phyloP scores from a whole-genome alignment of 2,888 invertebrate species.

The Caenorhabditis sulstoni region DNA sequence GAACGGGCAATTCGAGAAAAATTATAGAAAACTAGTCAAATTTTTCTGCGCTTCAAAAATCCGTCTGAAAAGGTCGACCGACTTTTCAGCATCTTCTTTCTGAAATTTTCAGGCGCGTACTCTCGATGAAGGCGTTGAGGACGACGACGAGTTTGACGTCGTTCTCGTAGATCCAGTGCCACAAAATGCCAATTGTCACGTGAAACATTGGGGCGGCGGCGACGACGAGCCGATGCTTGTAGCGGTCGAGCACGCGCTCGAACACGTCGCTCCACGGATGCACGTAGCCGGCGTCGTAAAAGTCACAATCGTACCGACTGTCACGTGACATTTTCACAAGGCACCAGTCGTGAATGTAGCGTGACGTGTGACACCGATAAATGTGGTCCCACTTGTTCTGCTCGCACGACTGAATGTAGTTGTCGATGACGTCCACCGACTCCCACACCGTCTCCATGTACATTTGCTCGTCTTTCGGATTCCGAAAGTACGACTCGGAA shows the following conservation, averaged over 20 bases:
- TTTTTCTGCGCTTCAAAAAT: too few relatives aligned
- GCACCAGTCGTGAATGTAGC: slow-evolving; percentile 24
- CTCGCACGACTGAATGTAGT: slow-evolving; percentile 27
- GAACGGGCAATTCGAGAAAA: too few relatives aligned
- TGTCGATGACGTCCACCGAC: slow-evolving; percentile 27
- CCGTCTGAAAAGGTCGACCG: too few relatives aligned
- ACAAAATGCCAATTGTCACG: slow-evolving; percentile 1
- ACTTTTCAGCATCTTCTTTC: too few relatives aligned
- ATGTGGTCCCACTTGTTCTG: slow-evolving; percentile 29
- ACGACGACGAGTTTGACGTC: slow-evolving; percentile 13
- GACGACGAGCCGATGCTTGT: slow-evolving; percentile 4
- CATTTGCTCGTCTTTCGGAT: not conserved
- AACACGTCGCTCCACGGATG: slow-evolving; percentile 15
- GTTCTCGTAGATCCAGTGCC: slow-evolving; percentile 39
- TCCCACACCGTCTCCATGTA: not conserved
- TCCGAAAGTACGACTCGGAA: not conserved
- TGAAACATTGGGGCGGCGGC: slow-evolving; percentile 21
- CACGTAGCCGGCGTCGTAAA: slow-evolving; percentile 21
- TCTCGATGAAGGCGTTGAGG: too few relatives aligned
- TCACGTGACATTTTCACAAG: slow-evolving; percentile 8
- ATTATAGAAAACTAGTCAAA: too few relatives aligned
- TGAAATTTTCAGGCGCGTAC: too few relatives aligned
- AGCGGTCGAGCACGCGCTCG: not conserved
- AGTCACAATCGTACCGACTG: slow-evolving; percentile 7
- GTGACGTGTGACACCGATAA: slow-evolving; percentile 10